Evolutionary conservation across 2,888 invertebrate species (phyloP), one percentile per base, ranked within the genome.

Genomic region (Timema cristinae): DNA sequence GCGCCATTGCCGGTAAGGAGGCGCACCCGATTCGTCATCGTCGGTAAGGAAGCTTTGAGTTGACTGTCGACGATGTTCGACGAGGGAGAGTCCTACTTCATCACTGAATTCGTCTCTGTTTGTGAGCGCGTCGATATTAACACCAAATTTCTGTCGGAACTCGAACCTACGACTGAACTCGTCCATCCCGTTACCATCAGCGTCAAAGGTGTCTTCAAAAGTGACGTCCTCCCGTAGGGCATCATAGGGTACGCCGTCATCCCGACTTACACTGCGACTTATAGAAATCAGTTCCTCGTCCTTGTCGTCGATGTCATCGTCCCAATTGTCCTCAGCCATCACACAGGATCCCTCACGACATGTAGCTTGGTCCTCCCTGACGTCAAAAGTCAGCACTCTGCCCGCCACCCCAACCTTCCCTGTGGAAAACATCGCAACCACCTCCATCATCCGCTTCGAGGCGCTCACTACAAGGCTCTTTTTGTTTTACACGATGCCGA

Each of bases 1-100:
- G 73, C 93, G 84, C 81, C 92, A 91, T 78, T 89, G 91, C 6
- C 73, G 71, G 50, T 70, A 69, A 49, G 61, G 49, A n/a, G 67
- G 63, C 54, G 69, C 16, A 63, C 50, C 7, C 50, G 69, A 63
- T 7, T 72, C 72, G 11, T 74, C 73, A 56, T 72, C 75, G 63
- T 72, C 75, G 32, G 72, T 73, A 49, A 56, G 67, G 16, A 67
- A 67, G 68, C 74, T 76, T 54, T 69, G 75, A 50, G 74, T 74
- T 56, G 70, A 75, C 50, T 75, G 72, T 32, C 75, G 70, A 47
- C 69, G 75, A 47, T 72, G 70, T 52, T 72, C 69, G 61, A 71
- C 56, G 50, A 13, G 66, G n/a, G 61, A 61, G 4, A 59, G 67
- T 10, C 66, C 66, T 5, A 51, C 63, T 50, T 52, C 69, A 15